A percentile compares a stretch with the other conserved stretches of the same genome.
These are phyloP conservation scores for Ciona savignyi DNA, from an alignment of 23 tunicate species.

Conservation along the genomic window DNA sequence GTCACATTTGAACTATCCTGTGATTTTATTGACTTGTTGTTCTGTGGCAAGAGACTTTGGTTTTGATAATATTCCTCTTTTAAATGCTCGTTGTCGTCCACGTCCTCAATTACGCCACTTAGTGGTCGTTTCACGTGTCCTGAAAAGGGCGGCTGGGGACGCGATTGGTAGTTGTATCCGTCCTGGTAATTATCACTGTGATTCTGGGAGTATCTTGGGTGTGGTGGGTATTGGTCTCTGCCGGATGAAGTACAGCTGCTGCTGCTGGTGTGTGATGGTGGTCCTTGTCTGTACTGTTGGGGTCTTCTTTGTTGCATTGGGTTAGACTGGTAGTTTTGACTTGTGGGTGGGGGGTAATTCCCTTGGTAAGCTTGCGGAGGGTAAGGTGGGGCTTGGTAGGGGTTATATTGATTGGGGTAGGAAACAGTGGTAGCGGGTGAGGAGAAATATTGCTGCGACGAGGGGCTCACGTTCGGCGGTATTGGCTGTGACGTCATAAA, in stretches of 20 bases:
- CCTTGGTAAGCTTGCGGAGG: conserved; percentile 1
- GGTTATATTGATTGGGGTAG: conserved; percentile 11
- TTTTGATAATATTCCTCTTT: conserved; percentile 3
- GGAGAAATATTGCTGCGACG: conserved; percentile 21
- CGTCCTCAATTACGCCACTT: conserved; percentile 75
- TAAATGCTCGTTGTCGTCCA: conserved; percentile 4
- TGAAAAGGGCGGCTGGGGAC: conserved; percentile 4
- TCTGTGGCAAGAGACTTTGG: background rate
- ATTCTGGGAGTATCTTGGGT: background rate
- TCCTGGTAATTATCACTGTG: background rate
- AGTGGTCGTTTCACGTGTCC: conserved; percentile 44
- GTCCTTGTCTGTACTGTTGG: conserved; percentile 39
- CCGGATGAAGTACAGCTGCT: conserved; percentile 69
- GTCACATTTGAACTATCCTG: background rate
- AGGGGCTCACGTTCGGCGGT: conserved; percentile 31
- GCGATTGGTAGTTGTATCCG: conserved; percentile 3
- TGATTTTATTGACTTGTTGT: background rate
- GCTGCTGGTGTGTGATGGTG: conserved; percentile 67
- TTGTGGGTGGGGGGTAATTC: conserved; percentile 5
- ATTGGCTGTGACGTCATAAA: conserved; percentile 22
- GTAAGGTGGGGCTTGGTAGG: conserved; percentile 18
- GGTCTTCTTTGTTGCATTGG: conserved; percentile 22
- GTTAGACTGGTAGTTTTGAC: conserved; percentile 10
- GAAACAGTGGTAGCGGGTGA: conserved; percentile 13
- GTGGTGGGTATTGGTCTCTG: conserved; percentile 10